These are phyloP conservation scores for Potorous gilbertii DNA, from an alignment of 2,797 vertebrate species.

Conservation along the genomic window DNA sequence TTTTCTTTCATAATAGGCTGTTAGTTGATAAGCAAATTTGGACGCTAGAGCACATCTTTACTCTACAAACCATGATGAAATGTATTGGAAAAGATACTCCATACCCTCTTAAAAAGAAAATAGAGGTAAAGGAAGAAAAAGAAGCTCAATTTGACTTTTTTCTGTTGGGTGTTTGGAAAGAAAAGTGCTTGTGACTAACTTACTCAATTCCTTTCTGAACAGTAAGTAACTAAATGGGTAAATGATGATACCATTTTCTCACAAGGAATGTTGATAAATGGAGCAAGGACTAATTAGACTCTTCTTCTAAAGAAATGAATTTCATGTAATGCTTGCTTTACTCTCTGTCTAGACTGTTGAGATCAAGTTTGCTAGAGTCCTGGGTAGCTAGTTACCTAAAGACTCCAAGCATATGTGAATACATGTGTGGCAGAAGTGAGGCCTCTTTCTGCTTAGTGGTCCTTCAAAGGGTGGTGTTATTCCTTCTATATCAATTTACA, in stretches of 20 bases:
- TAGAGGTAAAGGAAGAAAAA: slow-evolving; percentile 88
- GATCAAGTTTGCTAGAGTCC: background rate
- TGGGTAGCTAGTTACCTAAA: background rate
- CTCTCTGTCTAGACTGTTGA: background rate
- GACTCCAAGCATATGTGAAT: background rate
- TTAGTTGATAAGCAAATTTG: slow-evolving; percentile 87
- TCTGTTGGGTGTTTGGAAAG: slow-evolving; percentile 44
- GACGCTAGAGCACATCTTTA: slow-evolving; percentile 83
- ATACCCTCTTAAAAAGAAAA: slow-evolving; percentile 87
- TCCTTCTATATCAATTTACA: background rate
- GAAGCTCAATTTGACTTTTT: slow-evolving; percentile 37
- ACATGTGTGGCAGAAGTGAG: background rate
- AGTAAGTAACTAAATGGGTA: background rate
- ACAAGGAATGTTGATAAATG: background rate
- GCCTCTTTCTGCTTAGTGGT: background rate
- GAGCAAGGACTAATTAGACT: background rate
- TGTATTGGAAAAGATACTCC: slow-evolving; percentile 88
- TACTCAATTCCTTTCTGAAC: background rate
- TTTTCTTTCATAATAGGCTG: slow-evolving; percentile 85
- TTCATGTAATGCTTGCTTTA: background rate
- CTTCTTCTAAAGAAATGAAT: background rate
- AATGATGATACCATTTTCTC: background rate
- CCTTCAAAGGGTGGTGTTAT: background rate
- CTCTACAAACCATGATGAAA: slow-evolving; percentile 91
- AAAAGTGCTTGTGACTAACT: slow-evolving; percentile 26